These are phyloP conservation scores for Lepus townsendii DNA, from an alignment of 2,797 vertebrate genomes.

Conservation along the genomic window DNA sequence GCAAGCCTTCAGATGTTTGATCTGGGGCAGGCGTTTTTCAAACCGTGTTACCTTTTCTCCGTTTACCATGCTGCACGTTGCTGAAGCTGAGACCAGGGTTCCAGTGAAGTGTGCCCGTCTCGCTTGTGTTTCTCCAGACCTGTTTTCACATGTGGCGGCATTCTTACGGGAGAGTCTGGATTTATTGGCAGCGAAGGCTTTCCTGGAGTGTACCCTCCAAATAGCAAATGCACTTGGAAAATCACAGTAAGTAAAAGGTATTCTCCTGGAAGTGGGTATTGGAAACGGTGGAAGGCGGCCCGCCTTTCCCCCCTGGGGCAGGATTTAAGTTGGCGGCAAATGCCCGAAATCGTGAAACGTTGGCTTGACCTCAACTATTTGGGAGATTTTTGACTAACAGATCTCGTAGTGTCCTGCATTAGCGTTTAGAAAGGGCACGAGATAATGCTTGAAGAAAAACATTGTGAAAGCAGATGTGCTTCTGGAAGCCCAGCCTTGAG, in stretches of 20 bases:
- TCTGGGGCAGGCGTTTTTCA: background rate
- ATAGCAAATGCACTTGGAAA: conserved; percentile 99
- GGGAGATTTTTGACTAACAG: conserved; percentile 66
- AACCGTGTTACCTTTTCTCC: background rate
- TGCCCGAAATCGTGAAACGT: conserved; percentile 60
- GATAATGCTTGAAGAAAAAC: conserved; percentile 45
- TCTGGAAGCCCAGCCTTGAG: conserved; percentile 41
- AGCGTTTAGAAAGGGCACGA: conserved; percentile 19
- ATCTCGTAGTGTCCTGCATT: conserved; percentile 38
- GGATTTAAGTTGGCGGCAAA: conserved; percentile 44
- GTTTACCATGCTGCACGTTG: background rate
- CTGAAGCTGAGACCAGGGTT: background rate
- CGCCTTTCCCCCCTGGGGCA: conserved; percentile 37
- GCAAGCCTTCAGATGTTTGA: conserved; percentile 27
- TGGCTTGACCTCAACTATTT: conserved; percentile 66
- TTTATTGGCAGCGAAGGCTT: conserved; percentile 98
- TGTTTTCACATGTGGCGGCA: conserved; percentile 95
- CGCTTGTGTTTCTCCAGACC: conserved; percentile 88
- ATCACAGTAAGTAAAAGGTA: conserved; percentile 94
- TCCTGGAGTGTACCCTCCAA: conserved; percentile 98
- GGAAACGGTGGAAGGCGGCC: conserved; percentile 64
- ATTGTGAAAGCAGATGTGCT: conserved; percentile 73
- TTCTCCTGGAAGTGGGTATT: conserved; percentile 72
- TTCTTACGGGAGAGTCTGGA: conserved; percentile 95
- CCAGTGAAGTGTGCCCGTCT: background rate